Conservation (phyloP, 2,888 invertebrate genomes). For the Tetragonula carbonaria region DNA sequence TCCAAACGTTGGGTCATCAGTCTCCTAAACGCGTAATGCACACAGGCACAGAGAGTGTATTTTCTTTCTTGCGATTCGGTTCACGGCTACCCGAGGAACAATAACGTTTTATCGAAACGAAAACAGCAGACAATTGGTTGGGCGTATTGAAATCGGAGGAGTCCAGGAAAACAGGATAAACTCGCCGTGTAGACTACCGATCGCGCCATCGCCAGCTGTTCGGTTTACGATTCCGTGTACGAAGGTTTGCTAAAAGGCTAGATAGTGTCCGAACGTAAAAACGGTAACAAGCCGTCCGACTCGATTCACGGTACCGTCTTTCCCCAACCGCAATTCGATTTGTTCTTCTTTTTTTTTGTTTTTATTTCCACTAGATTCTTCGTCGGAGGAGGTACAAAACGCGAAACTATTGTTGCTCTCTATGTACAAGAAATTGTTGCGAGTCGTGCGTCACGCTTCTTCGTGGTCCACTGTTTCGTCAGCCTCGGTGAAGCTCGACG, state of each 20-base stretch:
- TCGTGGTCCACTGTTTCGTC: slow-evolving; percentile 53
- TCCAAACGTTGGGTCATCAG: slow-evolving; percentile 15
- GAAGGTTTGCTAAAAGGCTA: slow-evolving; percentile 42
- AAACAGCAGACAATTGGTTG: not conserved
- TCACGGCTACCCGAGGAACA: slow-evolving; percentile 8
- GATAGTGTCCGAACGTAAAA: slow-evolving; percentile 40
- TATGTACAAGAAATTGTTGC: slow-evolving; percentile 33
- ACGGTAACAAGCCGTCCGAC: slow-evolving; percentile 22
- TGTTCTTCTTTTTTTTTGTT: too few relatives aligned
- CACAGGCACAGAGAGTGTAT: not conserved
- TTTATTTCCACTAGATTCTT: slow-evolving; percentile 20
- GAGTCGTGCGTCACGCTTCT: slow-evolving; percentile 14
- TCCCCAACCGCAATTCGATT: slow-evolving; percentile 26
- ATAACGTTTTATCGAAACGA: not conserved
- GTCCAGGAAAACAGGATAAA: not conserved
- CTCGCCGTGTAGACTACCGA: not conserved
- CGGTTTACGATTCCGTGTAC: slow-evolving; percentile 16
- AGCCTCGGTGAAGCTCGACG: slow-evolving; percentile 20
- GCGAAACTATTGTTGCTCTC: slow-evolving; percentile 34
- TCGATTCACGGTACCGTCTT: slow-evolving; percentile 11
- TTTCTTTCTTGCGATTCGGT: not conserved
- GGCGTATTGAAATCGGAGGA: not conserved
- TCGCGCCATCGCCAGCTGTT: slow-evolving; percentile 1
- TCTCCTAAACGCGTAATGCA: slow-evolving; percentile 8
- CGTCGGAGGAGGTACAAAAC: slow-evolving; percentile 49